Evolutionary conservation across 23 tunicate genomes (phyloP).

Genomic region (Trididemnum nubilum): DNA sequence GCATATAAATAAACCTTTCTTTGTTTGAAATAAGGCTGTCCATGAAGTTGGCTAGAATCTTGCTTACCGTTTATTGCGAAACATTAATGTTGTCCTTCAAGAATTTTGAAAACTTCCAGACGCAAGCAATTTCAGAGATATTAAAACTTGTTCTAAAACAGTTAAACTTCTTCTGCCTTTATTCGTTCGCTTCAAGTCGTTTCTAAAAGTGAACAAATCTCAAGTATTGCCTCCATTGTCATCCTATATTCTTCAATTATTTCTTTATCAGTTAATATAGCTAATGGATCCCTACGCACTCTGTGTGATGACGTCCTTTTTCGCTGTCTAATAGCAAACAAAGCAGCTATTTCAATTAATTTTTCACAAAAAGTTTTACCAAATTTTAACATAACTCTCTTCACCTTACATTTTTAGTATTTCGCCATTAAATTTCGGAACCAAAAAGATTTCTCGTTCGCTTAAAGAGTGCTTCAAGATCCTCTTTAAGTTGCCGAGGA

Average conservation of each 20-base stretch:
- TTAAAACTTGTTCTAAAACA: background rate
- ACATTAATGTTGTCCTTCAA: conserved; percentile 38
- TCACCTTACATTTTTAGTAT: too few relatives aligned
- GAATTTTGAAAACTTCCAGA: conserved; percentile 35
- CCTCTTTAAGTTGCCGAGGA: too few relatives aligned
- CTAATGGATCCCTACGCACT: background rate
- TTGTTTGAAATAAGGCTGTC: background rate
- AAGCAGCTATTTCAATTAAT: too few relatives aligned
- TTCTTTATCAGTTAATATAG: background rate
- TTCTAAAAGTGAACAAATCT: conserved; percentile 3
- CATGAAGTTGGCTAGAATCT: background rate
- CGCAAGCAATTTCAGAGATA: conserved; percentile 2
- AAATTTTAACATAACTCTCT: too few relatives aligned
- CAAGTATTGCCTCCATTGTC: conserved; percentile 18
- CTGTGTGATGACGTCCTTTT: too few relatives aligned
- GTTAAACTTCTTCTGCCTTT: background rate
- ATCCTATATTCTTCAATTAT: background rate
- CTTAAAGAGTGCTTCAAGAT: too few relatives aligned
- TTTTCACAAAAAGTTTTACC: too few relatives aligned
- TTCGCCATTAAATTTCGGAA: too few relatives aligned
- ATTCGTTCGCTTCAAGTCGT: conserved; percentile 16
- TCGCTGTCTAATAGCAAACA: too few relatives aligned
- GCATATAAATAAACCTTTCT: background rate
- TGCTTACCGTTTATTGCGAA: conserved; percentile 37
- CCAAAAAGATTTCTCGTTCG: too few relatives aligned